Percentiles rank a stretch among this genome's conserved stretches.
Evolutionary conservation across 2,113 vertebrate species (phyloP).

Genomic region (Gracilinanus agilis): DNA sequence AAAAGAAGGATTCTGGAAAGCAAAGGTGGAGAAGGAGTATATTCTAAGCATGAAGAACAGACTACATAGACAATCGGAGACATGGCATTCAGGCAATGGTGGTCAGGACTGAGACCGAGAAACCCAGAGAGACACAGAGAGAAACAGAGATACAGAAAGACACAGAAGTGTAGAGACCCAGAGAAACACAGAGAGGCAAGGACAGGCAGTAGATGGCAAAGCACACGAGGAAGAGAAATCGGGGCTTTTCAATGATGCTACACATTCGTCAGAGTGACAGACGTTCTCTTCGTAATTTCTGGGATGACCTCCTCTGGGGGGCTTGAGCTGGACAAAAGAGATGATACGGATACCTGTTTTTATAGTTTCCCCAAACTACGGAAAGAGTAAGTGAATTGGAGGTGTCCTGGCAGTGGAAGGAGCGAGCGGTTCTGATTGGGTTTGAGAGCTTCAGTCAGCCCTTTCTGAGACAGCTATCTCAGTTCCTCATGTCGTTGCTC

Average conservation of each 20-base stretch:
- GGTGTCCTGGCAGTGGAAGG: neutral
- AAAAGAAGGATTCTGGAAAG: neutral
- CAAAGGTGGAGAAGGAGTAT: neutral
- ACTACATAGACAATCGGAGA: neutral
- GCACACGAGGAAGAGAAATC: neutral
- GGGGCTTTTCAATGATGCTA: neutral
- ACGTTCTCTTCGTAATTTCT: neutral
- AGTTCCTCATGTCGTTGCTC: neutral
- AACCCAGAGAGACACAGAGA: neutral
- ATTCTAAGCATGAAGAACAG: neutral
- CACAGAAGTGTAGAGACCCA: too few species aligned
- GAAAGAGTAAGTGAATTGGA: neutral
- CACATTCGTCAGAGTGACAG: neutral
- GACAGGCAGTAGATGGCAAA: neutral
- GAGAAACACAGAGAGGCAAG: too few species aligned
- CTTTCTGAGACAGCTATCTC: neutral
- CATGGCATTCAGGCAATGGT: neutral
- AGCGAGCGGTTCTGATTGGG: neutral
- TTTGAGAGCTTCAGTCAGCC: neutral
- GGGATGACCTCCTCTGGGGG: neutral
- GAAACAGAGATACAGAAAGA: neutral
- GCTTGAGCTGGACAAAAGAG: neutral
- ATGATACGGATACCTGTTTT: neutral
- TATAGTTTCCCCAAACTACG: neutral
- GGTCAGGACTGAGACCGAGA: neutral